phyloP scores from a whole-genome alignment of 2,797 vertebrate genomes.

The Microcaecilia unicolor region DNA sequence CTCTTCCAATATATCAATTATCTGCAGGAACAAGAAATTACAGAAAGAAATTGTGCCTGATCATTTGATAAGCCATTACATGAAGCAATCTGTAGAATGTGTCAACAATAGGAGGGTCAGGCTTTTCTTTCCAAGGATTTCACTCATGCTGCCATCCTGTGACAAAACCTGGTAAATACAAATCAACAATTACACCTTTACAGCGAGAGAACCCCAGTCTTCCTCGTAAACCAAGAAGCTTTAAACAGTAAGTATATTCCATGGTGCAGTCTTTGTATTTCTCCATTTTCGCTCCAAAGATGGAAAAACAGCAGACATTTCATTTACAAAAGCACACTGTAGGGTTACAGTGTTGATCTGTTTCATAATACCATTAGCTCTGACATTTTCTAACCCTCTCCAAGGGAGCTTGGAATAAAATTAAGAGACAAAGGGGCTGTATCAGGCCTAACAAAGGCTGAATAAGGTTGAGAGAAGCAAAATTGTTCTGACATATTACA shows the following conservation, averaged over 20 bases:
- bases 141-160: constrained; percentile 68
- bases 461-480: neutral
- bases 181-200: no score
- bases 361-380: constrained; percentile 1
- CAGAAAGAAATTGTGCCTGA: neutral
- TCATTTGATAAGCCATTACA: neutral
- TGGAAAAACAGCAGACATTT: no score
- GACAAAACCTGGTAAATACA: constrained; percentile 47
- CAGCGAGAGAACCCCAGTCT: no score
- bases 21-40: no score
- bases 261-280: no score
- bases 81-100: neutral
- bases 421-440: constrained; percentile 7
- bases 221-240: neutral
- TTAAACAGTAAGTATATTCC: neutral
- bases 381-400: neutral
- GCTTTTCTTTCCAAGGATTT: constrained; percentile 19
- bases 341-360: neutral
- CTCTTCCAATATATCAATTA: no score
- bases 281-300: no score
- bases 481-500: neutral
- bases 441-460: constrained; percentile 10
- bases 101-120: neutral
- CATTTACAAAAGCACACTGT: constrained; percentile 12
- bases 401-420: neutral